A percentile compares a stretch with the other conserved stretches of the same genome.
Conservation (phyloP, 2,113 vertebrate genomes). For the Channa argus region DNA sequence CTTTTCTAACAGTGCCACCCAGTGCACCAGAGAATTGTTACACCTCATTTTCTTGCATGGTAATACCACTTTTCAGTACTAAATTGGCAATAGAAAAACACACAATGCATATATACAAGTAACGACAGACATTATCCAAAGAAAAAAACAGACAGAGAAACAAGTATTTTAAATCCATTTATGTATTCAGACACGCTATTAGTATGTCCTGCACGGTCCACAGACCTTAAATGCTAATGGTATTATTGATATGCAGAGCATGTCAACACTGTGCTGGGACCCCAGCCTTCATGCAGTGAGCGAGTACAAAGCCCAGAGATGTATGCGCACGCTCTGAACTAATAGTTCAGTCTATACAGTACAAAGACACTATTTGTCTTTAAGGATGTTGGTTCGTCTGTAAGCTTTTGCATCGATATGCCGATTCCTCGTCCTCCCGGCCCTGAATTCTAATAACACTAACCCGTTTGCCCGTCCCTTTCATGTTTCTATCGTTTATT, state of each 20-base stretch:
- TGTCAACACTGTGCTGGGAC: constrained; percentile 43
- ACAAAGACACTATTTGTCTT: constrained; percentile 50
- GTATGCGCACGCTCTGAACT: constrained; percentile 49
- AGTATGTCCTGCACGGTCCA: constrained; percentile 43
- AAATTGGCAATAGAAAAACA: background rate
- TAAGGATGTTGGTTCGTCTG: constrained; percentile 29
- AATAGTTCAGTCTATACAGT: constrained; percentile 45
- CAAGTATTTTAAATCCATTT: constrained; percentile 11
- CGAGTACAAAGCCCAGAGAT: constrained; percentile 55
- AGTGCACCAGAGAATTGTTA: constrained; percentile 35
- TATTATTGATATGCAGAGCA: constrained; percentile 68
- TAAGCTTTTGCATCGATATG: constrained; percentile 14
- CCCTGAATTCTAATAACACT: constrained; percentile 41
- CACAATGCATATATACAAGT: background rate
- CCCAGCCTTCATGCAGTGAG: constrained; percentile 40
- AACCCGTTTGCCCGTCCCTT: constrained; percentile 44
- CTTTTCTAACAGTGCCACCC: constrained; percentile 74
- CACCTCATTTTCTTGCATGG: constrained; percentile 5
- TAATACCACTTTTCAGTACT: background rate
- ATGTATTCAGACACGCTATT: constrained; percentile 25
- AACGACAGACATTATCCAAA: background rate
- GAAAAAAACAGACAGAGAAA: background rate
- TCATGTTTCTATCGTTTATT: constrained; percentile 37
- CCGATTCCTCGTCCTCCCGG: background rate
- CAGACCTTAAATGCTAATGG: constrained; percentile 67